phyloP scores from a whole-genome alignment of 2,888 invertebrate genomes.

The Chaitophorus viminalis region DNA sequence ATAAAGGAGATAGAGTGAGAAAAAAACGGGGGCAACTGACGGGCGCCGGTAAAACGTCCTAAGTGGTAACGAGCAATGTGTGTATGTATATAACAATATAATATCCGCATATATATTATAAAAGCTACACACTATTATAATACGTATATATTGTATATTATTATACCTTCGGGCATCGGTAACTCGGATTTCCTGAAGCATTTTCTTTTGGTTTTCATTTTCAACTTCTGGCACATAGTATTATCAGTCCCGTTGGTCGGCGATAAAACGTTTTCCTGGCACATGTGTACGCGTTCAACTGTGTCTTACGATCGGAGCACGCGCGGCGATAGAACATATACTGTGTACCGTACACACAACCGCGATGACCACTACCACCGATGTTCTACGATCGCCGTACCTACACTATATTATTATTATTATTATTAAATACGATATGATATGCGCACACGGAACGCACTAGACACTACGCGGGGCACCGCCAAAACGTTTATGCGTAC shows the following conservation, averaged over 20 bases:
- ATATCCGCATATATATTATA: background rate
- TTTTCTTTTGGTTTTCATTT: conserved; percentile 57
- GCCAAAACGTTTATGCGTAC: conserved; percentile 21
- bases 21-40: background rate
- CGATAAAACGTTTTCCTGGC: conserved; percentile 27
- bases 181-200: conserved; percentile 41
- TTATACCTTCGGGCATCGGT: conserved; percentile 46
- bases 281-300: background rate
- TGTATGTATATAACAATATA: background rate
- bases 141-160: background rate
- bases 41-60: too few relatives aligned
- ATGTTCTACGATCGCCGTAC: background rate
- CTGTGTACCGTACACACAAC: background rate
- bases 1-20: background rate
- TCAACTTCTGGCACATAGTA: conserved; percentile 26
- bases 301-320: background rate
- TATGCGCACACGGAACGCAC: background rate
- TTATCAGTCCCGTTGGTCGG: background rate
- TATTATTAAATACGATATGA: too few relatives aligned
- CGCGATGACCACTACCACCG: background rate
- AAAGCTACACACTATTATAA: background rate
- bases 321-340: background rate
- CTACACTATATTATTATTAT: background rate
- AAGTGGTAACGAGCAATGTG: background rate
- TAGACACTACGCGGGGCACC: conserved; percentile 4